Conservation (phyloP, 2,888 invertebrate species). For the Ditylenchus weischeri region DNA sequence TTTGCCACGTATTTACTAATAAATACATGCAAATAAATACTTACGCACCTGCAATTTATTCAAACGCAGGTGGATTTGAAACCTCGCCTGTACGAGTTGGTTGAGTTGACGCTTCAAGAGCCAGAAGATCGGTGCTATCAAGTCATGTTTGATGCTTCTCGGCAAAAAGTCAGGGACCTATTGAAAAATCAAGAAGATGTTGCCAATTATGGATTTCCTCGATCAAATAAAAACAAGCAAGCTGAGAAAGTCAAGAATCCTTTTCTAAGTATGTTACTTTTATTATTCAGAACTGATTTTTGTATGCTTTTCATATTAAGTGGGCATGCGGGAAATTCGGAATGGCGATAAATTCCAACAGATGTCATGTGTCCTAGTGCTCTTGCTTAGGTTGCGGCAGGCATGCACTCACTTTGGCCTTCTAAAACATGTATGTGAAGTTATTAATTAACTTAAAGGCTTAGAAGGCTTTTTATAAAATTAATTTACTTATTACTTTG, state of each 20-base stretch:
- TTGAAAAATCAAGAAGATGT: slow-evolving; percentile 54
- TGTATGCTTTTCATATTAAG: slow-evolving; percentile 21
- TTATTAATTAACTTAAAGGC: too few relatives aligned
- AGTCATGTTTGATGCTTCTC: slow-evolving; percentile 48
- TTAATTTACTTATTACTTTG: too few relatives aligned
- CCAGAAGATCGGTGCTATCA: slow-evolving; percentile 58
- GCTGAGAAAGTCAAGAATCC: slow-evolving; percentile 37
- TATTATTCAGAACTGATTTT: too few relatives aligned
- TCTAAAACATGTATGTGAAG: slow-evolving; percentile 64
- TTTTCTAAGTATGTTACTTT: slow-evolving; percentile 30
- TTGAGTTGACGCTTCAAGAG: slow-evolving; percentile 54
- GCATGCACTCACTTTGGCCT: slow-evolving; percentile 84
- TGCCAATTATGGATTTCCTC: slow-evolving; percentile 20
- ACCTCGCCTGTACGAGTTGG: slow-evolving; percentile 48
- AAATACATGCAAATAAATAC: too few relatives aligned
- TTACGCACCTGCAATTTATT: too few relatives aligned
- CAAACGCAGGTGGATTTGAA: slow-evolving; percentile 52
- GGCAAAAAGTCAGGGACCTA: slow-evolving; percentile 59
- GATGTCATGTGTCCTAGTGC: slow-evolving; percentile 65
- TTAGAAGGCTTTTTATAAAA: not conserved
- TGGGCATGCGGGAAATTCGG: slow-evolving; percentile 30
- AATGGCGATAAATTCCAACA: slow-evolving; percentile 30
- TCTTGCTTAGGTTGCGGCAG: slow-evolving; percentile 80
- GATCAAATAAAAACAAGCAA: not conserved
- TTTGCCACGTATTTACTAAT: not conserved